A percentile compares a stretch with the other conserved stretches of the same genome.
Conservation (phyloP, 1,140 invertebrate species). For the Samia ricini region DNA sequence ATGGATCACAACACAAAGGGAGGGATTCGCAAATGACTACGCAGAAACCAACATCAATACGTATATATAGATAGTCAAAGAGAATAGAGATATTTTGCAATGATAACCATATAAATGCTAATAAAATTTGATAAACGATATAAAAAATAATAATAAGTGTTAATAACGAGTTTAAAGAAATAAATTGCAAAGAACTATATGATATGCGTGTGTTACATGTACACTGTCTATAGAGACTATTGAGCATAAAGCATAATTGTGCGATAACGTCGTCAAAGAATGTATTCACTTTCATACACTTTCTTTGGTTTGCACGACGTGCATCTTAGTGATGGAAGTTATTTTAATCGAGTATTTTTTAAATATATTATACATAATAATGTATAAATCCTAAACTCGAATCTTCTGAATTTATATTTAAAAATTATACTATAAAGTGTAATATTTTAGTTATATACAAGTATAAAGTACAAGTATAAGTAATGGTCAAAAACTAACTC, state of each 20-base stretch:
- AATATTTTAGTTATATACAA: no score
- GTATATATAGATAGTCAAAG: background rate
- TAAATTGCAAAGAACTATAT: slow-evolving; percentile 19
- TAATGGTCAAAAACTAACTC: no score
- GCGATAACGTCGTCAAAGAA: slow-evolving; percentile 40
- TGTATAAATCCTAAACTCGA: no score
- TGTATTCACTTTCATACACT: slow-evolving; percentile 69
- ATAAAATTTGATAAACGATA: background rate
- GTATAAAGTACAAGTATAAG: no score
- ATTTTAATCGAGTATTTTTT: background rate
- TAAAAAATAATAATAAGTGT: slow-evolving; percentile 5
- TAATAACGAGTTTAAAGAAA: slow-evolving; percentile 11
- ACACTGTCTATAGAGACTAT: background rate
- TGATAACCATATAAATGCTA: background rate
- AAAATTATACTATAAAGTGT: no score
- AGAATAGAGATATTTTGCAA: background rate
- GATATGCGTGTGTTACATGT: slow-evolving; percentile 3
- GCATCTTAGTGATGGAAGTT: slow-evolving; percentile 12
- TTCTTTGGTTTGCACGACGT: slow-evolving; percentile 49
- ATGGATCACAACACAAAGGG: slow-evolving; percentile 36
- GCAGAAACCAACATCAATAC: slow-evolving; percentile 28
- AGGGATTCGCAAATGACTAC: slow-evolving; percentile 35
- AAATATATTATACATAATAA: background rate
- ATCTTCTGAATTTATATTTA: no score
- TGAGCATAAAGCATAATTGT: background rate